phyloP scores from a whole-genome alignment of 2,113 vertebrate genomes.

The Tragelaphus strepsiceros region DNA sequence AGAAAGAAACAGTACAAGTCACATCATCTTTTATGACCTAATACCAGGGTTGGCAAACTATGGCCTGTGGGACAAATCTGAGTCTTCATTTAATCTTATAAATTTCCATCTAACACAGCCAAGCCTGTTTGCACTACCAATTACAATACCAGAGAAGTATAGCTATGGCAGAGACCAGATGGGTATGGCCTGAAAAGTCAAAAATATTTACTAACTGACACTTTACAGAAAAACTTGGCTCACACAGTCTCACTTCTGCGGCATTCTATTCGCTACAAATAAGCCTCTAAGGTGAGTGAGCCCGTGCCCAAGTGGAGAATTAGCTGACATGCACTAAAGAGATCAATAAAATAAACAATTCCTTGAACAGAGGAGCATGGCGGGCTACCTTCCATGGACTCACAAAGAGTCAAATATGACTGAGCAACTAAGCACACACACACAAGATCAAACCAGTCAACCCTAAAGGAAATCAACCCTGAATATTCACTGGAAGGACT shows the following conservation, averaged over 20 bases:
- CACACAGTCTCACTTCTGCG: not conserved
- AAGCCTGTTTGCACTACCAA: not conserved
- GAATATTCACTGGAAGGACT: not conserved
- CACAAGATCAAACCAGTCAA: not conserved
- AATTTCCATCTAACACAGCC: not conserved
- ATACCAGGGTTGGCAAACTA: not conserved
- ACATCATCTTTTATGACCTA: not conserved
- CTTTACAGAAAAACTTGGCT: not conserved
- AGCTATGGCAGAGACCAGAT: not conserved
- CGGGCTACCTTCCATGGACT: not conserved
- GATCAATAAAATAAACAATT: not conserved
- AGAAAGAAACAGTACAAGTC: not conserved
- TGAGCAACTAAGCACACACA: not conserved
- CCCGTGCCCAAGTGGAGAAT: not conserved
- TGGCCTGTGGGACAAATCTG: not conserved
- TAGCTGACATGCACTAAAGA: not conserved
- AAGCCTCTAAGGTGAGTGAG: not conserved
- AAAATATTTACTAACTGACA: not conserved
- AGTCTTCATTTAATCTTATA: not conserved
- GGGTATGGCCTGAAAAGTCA: not conserved
- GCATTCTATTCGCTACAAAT: not conserved
- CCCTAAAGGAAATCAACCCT: not conserved
- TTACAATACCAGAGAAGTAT: not conserved
- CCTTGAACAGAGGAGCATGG: not conserved
- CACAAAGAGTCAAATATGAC: not conserved